phyloP scores from a whole-genome alignment of 2,113 vertebrate species.

The Brevimyrus niger region DNA sequence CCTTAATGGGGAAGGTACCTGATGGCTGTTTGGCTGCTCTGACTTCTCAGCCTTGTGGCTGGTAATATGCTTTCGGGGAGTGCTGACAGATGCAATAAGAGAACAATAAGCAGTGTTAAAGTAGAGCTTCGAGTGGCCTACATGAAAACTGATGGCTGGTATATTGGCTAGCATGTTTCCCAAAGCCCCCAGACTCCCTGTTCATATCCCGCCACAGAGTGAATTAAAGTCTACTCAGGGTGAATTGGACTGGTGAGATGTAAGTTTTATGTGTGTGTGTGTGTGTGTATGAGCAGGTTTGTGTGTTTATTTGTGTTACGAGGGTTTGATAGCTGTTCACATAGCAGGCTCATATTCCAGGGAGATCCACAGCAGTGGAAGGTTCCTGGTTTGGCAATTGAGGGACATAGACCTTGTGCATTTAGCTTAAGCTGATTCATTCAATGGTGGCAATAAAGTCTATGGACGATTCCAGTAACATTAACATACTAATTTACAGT shows the following conservation, averaged over 20 bases:
- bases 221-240: conserved; percentile 7
- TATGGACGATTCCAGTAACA: background rate
- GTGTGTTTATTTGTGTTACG: background rate
- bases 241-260: background rate
- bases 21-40: conserved; percentile 67
- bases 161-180: conserved; percentile 65
- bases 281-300: background rate
- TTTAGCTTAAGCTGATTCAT: background rate
- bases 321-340: background rate
- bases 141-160: conserved; percentile 82
- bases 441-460: background rate
- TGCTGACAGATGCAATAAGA: conserved; percentile 75
- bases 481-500: background rate
- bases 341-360: background rate
- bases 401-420: background rate
- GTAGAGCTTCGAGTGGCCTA: conserved; percentile 64
- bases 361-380: background rate
- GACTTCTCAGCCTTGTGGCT: conserved; percentile 65
- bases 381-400: background rate
- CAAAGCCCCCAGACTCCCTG: conserved; percentile 31
- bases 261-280: background rate
- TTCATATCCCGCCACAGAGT: conserved; percentile 24
- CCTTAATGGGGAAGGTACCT: conserved; percentile 67
- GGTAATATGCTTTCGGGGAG: conserved; percentile 70
- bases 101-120: conserved; percentile 74